Base-by-base conservation (phyloP, 2,888 invertebrate species). In the Stegophylla sp. region DNA sequence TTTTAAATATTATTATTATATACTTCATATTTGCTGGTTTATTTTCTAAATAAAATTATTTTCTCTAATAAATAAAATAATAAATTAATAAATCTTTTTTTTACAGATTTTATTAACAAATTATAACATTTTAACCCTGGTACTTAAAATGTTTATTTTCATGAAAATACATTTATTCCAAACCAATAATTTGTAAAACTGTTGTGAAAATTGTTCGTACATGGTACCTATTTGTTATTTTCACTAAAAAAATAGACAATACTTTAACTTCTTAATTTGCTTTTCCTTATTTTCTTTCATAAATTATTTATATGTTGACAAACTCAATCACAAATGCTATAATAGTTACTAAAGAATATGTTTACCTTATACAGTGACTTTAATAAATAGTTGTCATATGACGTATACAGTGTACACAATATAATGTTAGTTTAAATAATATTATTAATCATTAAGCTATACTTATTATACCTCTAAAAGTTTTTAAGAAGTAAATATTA, bases 1-100 rank as follows among this genome's bases (percentile, higher is more conserved):
- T 77, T 67, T 73, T 67, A 59, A 77, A 59, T 51, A 66, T 76
- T 53, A 74, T 63, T 45, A 48, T 74, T 45, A 23, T 61, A 28
- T 53, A 45, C 41, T 43, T 43, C 43, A 53, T 73, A 59, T 73
- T 53, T 72, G 20, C 71, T 41, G 23, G 41, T 75, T 63, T 17
- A 75, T 64, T 63, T 51, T 64, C 26, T 64, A 75, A 64, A 75
- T 75, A 64, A 75, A 73, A 61, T 45, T 20, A 9, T 45, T 61
- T 61, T 9, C 13, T 28, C 45, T 74, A 74, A 26, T 28, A 34
- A 74, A 56, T 17, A 73, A 45, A 74, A 74, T 63, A 45, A 41
- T 41, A 41, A 53, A 51, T 71, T 12, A 53, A 53, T 34, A 34
- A 53, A 34, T 74, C n/a, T 51, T 7, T 48, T 74, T 63, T 41